Base-by-base conservation (phyloP, 2,888 invertebrate species). In the Athrips mouffetella region DNA sequence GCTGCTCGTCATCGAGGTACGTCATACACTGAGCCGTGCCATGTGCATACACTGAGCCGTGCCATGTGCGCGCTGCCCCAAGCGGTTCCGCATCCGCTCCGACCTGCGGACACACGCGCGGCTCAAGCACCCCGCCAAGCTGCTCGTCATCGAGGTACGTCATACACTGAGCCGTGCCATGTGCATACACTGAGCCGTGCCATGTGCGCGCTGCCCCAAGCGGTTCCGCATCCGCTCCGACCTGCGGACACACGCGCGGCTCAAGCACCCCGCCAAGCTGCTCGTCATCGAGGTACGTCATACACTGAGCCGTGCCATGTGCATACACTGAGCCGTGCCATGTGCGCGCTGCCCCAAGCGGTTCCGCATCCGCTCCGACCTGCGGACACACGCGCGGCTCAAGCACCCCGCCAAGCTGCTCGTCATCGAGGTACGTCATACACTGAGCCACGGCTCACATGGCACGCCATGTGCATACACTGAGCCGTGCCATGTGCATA, bases 371-470 rank as follows among this genome's bases (percentile, higher is more conserved):
- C 71, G 80, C 0, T 70, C 80, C 10, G 83, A 83, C 35, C 64
- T 86, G 41, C 67, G 73, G 27, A 71, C 79, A 3, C 86, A 86
- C 45, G 42, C 70, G 13, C 53, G 76, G 1, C 61, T 75, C 16
- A 76, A 77, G 29, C 86, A 83, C 20, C 81, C 83, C 1, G 63
- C 72, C 1, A 68, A 64, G 5, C 47, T 78, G 1, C 63, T 73
- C 5, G 77, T 86, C 1, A 60, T 86, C 1, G 82, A 85, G 76
- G 85, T 83, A 30, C n/a, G 11, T 25, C n/a, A n/a, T n/a, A n/a
- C n/a, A n/a, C n/a, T n/a, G n/a, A n/a, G n/a, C n/a, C n/a, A n/a
- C n/a, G n/a, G n/a, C n/a, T n/a, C n/a, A n/a, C n/a, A n/a, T n/a
- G n/a, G n/a, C n/a, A n/a, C n/a, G n/a, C n/a, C n/a, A n/a, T n/a